phyloP scores from a whole-genome alignment of 2,888 invertebrate species.

The Toxonevra muliebris region DNA sequence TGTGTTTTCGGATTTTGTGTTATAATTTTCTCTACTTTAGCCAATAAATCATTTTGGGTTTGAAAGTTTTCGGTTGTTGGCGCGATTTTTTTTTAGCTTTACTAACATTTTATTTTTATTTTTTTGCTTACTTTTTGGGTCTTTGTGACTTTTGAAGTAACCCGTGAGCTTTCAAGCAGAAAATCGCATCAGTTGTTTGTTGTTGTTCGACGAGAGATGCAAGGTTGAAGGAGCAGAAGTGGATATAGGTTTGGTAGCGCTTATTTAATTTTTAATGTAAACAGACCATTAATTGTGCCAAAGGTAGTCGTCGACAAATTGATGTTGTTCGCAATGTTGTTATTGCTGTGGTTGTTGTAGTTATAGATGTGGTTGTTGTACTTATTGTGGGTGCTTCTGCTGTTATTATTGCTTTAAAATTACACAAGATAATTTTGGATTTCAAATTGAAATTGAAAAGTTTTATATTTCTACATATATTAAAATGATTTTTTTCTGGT shows the following conservation, averaged over 20 bases:
- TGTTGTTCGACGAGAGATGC: not conserved
- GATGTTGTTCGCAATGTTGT: not conserved
- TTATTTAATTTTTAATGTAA: slow-evolving; percentile 13
- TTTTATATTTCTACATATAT: not conserved
- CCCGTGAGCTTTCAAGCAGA: not conserved
- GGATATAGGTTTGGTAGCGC: slow-evolving; percentile 1
- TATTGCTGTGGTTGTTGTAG: not conserved
- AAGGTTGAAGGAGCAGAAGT: too few relatives aligned
- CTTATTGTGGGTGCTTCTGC: not conserved
- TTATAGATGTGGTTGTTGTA: not conserved
- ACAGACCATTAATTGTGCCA: slow-evolving; percentile 14
- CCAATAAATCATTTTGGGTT: slow-evolving; percentile 17
- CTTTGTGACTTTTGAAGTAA: not conserved
- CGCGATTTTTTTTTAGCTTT: not conserved
- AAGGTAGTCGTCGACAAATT: not conserved
- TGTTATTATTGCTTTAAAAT: not conserved
- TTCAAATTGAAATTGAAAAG: not conserved
- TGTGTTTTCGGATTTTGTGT: not conserved
- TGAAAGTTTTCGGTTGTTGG: not conserved
- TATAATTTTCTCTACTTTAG: slow-evolving; percentile 1
- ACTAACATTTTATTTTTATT: not conserved
- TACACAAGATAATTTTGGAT: too few relatives aligned
- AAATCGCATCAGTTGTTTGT: not conserved
- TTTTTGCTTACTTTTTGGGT: not conserved
- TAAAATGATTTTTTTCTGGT: too few relatives aligned